Evolutionary conservation across 2,113 vertebrate genomes (phyloP).

Genomic region (Podilymbus podiceps): DNA sequence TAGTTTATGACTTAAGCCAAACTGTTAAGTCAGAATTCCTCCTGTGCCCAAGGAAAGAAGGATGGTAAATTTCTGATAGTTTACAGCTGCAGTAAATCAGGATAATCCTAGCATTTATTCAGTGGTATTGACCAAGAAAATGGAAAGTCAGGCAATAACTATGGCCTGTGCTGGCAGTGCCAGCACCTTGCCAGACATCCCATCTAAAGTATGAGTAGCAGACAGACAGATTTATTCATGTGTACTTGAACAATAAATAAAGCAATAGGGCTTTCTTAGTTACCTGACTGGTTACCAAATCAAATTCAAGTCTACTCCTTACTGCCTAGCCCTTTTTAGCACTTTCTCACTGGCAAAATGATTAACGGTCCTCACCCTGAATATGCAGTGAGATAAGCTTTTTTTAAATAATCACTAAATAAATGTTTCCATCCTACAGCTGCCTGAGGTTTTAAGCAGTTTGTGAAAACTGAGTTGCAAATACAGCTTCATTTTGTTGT

Average conservation of each 20-base stretch:
- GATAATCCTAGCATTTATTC: background rate
- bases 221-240: background rate
- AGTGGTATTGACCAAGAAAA: background rate
- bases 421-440: background rate
- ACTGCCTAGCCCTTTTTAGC: background rate
- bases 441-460: background rate
- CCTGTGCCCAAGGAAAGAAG: background rate
- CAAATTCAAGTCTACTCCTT: background rate
- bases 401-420: background rate
- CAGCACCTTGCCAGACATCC: background rate
- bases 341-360: background rate
- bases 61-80: background rate
- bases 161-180: background rate
- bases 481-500: background rate
- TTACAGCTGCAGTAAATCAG: background rate
- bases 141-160: background rate
- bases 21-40: background rate
- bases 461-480: background rate
- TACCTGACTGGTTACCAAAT: background rate
- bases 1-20: background rate
- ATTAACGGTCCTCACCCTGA: background rate
- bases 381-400: background rate
- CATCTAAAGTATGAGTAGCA: background rate
- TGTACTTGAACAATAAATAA: background rate
- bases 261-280: background rate